Base-by-base conservation (phyloP, 2,113 vertebrate species). In the Porphyrio hochstetteri region DNA sequence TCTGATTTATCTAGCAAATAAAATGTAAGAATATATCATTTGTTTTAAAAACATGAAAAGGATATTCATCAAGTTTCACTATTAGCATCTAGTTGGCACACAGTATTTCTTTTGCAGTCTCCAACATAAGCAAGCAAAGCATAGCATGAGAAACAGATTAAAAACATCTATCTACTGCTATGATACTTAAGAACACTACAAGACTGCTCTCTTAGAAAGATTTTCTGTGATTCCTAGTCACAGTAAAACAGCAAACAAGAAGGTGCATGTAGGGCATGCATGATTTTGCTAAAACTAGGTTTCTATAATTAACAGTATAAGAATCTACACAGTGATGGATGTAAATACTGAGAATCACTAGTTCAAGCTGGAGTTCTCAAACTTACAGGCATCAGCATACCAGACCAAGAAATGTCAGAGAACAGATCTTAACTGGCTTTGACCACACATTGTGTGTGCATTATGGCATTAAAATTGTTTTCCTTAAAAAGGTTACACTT, bases 1-100 rank as follows among this genome's bases (percentile, higher is more conserved):
- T 99, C 99, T 28, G 97, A 82, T 59, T 98, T 98, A 85, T 99
- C 99, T 99, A 97, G 44, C 21, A 91, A 78, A 92, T 23, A 88
- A 95, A 96, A 38, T 81, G 21, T 84, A 92, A 94, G 63, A 77
- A 69, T n/a, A 44, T 2, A 80, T 59, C 9, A 93, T 31, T 63
- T 88, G 24, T 50, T 67, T 60, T 3, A 20, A 92, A 82, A 80
- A 65, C 1, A 7, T 20, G 29, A 80, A 91, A 75, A 90, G 11
- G 40, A 52, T 14, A 87, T 53, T 42, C 48, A 53, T 40, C 52
- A 91, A 44, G 55, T 72, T 42, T 70, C 13, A 87, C 25, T 25
- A 19, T 23, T 88, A 69, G 13, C 17, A 86, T 55, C 36, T 23
- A 31, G 7, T 5, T 36, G 14, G 16, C 44, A 82, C 9, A 48